Evolutionary conservation across 1,140 invertebrate species (phyloP), one percentile per base, ranked within the genome.

Genomic region (Atta colombica): DNA sequence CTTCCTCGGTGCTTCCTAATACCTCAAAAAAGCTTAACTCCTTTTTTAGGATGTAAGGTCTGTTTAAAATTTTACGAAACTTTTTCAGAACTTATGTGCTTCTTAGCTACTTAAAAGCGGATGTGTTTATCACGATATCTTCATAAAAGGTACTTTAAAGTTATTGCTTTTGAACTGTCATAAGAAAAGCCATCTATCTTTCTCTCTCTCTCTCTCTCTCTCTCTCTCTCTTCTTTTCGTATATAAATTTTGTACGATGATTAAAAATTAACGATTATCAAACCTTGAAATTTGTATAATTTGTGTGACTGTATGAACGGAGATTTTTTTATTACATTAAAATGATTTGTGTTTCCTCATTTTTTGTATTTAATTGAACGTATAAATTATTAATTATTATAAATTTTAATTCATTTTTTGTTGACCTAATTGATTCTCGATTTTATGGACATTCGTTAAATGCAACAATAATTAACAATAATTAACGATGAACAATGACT

Each of bases 51-150:
- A 14, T 61, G 35, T 55, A 55, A 81, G 58, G 21, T 21, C 49
- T 81, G 80, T 51, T 84, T 84, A 84, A 84, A 84, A 75, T 84
- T 84, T 74, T n/a, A 75, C 45, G 80, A 51, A 84, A 84, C 39
- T 84, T 84, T 61, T 12, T 14, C 6, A 28, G 31, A 63, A 74
- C 80, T 82, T 74, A 49, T 60, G 18, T 31, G 80, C 58, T 60
- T 82, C 45, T 60, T 35, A 49, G 69, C 14, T 51, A 18, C 39
- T 84, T 75, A 51, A 82, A 82, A 5, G 49, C 49, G 28, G 7
- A 63, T 51, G 18, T 61, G 14, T 84, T 84, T 75, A 75, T 75
- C 39, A 61, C 25, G 18, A 74, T 84, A 61, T 75, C 53, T 61
- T 21, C 39, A 35, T 75, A 75, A 75, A 84, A 60, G 55, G 21